These are phyloP conservation scores for Eupithecia vulgata DNA, from an alignment of 2,888 invertebrate species.

Conservation along the genomic window DNA sequence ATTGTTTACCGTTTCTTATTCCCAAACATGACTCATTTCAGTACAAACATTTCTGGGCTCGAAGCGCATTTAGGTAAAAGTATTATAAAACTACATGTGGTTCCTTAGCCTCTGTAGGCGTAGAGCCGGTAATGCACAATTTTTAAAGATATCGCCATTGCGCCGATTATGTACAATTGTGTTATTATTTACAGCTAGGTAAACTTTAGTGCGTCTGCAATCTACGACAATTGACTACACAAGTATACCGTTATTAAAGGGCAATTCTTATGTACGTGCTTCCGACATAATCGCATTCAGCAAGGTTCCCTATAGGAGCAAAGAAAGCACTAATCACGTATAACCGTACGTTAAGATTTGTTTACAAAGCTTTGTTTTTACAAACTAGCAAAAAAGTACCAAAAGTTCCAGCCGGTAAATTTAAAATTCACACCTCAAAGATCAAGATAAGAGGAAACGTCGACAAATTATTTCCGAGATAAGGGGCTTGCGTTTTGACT, in stretches of 20 bases:
- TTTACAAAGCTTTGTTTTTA: conserved; percentile 48
- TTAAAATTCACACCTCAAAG: conserved; percentile 70
- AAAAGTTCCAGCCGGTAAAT: conserved; percentile 59
- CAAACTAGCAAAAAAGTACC: conserved; percentile 47
- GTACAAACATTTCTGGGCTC: background rate
- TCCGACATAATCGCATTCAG: conserved; percentile 72
- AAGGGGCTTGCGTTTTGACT: conserved; percentile 55
- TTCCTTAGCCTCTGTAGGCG: background rate
- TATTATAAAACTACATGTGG: background rate
- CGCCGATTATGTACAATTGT: conserved; percentile 66
- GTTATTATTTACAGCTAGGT: conserved; percentile 80
- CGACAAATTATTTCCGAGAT: conserved; percentile 65
- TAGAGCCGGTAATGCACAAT: background rate
- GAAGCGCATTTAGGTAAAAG: background rate
- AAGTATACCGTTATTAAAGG: conserved; percentile 78
- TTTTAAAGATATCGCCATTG: conserved; percentile 43
- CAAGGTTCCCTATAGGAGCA: conserved; percentile 58
- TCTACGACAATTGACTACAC: conserved; percentile 75
- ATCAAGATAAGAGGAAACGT: conserved; percentile 69
- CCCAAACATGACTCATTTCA: conserved; percentile 3
- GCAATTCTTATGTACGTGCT: conserved; percentile 78
- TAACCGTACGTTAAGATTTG: conserved; percentile 55
- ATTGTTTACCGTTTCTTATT: conserved; percentile 1
- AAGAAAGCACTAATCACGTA: conserved; percentile 52
- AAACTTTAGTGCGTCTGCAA: conserved; percentile 72